Conservation (phyloP, 2,888 invertebrate species). For the Trisateles emortualis region DNA sequence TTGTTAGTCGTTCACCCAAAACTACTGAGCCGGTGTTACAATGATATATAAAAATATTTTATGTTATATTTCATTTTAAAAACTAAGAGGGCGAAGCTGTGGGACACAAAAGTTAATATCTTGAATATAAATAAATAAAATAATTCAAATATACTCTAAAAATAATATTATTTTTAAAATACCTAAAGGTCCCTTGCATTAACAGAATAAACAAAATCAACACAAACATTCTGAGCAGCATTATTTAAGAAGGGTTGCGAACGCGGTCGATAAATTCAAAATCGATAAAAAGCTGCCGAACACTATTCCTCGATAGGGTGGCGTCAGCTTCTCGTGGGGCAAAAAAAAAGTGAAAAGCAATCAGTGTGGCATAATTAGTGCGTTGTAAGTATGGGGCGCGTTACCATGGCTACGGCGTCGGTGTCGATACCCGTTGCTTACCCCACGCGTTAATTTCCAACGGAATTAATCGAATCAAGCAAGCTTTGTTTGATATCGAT, state of each 20-base stretch:
- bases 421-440: conserved; percentile 80
- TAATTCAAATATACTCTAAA: too few relatives aligned
- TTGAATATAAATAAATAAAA: neutral
- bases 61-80: too few relatives aligned
- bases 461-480: conserved; percentile 84
- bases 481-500: conserved; percentile 74
- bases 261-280: conserved; percentile 53
- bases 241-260: conserved; percentile 47
- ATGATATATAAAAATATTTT: too few relatives aligned
- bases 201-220: conserved; percentile 21
- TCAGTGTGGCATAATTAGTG: conserved; percentile 87
- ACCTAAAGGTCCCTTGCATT: neutral
- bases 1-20: too few relatives aligned
- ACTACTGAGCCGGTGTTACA: too few relatives aligned
- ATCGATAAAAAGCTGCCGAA: conserved; percentile 68
- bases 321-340: conserved; percentile 83
- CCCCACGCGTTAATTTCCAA: conserved; percentile 83
- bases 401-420: conserved; percentile 80
- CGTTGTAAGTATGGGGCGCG: conserved; percentile 85
- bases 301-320: conserved; percentile 78
- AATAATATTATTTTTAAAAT: neutral
- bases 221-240: conserved; percentile 45
- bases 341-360: conserved; percentile 86
- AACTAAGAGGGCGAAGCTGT: too few relatives aligned
- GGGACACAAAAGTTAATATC: too few relatives aligned